Evolutionary conservation across 2,113 vertebrate genomes (phyloP).

Genomic region (Xerus inauris): DNA sequence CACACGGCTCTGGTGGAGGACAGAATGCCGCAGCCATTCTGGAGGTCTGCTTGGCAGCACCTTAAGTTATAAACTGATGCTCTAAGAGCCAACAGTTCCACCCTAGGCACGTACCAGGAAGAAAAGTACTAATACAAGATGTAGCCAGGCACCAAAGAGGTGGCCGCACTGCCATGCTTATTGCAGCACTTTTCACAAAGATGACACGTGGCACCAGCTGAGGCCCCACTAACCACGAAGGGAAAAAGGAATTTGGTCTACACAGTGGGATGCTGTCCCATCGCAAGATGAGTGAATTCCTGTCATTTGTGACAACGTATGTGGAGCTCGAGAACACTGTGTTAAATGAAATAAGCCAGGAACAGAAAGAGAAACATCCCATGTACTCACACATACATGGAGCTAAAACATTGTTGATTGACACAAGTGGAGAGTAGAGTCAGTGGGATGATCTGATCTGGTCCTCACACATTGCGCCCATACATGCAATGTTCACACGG

Average conservation of each 20-base stretch:
- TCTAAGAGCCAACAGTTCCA: not conserved
- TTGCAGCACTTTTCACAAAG: no score
- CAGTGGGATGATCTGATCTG: not conserved
- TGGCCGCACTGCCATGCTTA: rapidly evolving
- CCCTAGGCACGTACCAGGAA: not conserved
- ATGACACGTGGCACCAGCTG: not conserved
- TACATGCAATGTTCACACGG: no score
- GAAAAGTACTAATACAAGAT: not conserved
- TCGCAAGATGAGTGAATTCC: no score
- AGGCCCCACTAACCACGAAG: not conserved
- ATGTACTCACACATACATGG: not conserved
- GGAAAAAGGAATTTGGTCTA: not conserved
- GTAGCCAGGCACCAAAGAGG: not conserved
- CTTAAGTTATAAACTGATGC: not conserved
- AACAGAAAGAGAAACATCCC: not conserved
- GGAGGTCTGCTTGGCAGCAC: not conserved
- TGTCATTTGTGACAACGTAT: not conserved
- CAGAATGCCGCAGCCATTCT: no score
- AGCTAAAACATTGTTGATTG: not conserved
- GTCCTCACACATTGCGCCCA: not conserved
- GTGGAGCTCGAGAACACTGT: no score
- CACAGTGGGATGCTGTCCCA: not conserved
- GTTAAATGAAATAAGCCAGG: not conserved
- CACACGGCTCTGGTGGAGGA: not conserved
- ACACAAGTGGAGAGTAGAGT: not conserved